Conservation (phyloP, 1,140 invertebrate genomes). For the Druon quercuslanigerum region DNA sequence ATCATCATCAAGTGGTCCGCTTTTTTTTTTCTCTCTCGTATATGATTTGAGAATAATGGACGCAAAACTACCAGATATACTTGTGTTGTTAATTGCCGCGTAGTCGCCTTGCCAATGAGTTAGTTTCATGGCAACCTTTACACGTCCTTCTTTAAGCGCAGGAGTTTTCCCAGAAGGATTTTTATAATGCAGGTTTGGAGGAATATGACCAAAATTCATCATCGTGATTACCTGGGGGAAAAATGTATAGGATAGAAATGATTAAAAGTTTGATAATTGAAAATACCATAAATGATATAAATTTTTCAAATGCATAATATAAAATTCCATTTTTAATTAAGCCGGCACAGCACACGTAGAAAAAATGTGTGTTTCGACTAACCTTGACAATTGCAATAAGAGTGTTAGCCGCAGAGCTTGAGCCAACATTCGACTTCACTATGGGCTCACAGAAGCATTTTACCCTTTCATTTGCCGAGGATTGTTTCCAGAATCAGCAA, state of each 20-base stretch:
- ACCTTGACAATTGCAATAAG: no score
- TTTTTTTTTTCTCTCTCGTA: constrained; percentile 56
- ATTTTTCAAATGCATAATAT: no score
- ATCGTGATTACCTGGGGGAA: neutral
- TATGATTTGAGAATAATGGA: constrained; percentile 78
- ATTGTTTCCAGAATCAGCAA: no score
- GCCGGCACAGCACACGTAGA: no score
- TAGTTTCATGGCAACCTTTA: constrained; percentile 79
- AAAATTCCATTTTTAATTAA: no score
- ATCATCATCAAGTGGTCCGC: constrained; percentile 38
- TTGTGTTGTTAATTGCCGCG: constrained; percentile 82
- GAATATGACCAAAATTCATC: constrained; percentile 79
- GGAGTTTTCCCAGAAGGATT: constrained; percentile 80
- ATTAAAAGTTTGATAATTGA: no score
- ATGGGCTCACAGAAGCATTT: no score
- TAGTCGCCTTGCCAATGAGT: constrained; percentile 77
- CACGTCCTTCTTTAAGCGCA: constrained; percentile 77
- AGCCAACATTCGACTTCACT: no score
- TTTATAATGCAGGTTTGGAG: constrained; percentile 82
- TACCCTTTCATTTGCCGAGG: no score
- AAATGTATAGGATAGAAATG: neutral
- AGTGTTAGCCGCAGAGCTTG: no score
- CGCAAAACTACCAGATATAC: constrained; percentile 82
- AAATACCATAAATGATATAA: no score
- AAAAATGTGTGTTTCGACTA: no score